Base-by-base conservation (phyloP, 2,113 vertebrate species). In the Myiopsitta monachus region DNA sequence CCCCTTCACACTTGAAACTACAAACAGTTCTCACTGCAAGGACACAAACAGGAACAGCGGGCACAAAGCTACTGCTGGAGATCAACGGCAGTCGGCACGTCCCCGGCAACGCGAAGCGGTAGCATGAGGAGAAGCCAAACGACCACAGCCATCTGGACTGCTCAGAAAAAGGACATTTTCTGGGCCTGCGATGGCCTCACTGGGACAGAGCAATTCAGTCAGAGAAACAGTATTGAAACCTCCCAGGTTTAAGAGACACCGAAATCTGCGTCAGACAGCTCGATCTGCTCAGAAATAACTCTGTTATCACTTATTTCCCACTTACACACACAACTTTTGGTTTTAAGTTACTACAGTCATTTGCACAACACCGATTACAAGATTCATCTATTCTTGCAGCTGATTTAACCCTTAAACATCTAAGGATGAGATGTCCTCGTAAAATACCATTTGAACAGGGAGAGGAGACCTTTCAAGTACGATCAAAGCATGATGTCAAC, bases 71-170 rank as follows among this genome's bases (percentile, higher is more conserved):
- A 69, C 27, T 0, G 3, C 3, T 0, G 0, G n/a, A 26, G 74
- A 59, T 43, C 51, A 24, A 5, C 0, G 0, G 61, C 55, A 6
- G 30, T 9, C 1, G 0, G 83, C 80, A 55, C 1, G 1, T 16
- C 61, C 70, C 8, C 15, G 62, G 75, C 83, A 38, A 2, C 0
- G 78, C 0, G 1, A 66, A 36, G 30, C 0, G 8, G 61, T 10
- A 38, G 33, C 14, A 6, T 1, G 67, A 43, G 78, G 38, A 67
- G 63, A 59, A 89, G 86, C 31, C 77, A 36, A 36, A 14, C 0
- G 22, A 46, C 63, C 62, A 41, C 83, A 70, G 88, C 59, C 36
- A 64, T 4, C 62, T 59, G 49, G 47, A 11, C 39, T 72, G 30
- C 14, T 13, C 28, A 66, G n/a, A 27, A 23, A 36, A 55, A n/a